Evolutionary conservation across 2,113 vertebrate species (phyloP).

Genomic region (Pelobates fuscus): DNA sequence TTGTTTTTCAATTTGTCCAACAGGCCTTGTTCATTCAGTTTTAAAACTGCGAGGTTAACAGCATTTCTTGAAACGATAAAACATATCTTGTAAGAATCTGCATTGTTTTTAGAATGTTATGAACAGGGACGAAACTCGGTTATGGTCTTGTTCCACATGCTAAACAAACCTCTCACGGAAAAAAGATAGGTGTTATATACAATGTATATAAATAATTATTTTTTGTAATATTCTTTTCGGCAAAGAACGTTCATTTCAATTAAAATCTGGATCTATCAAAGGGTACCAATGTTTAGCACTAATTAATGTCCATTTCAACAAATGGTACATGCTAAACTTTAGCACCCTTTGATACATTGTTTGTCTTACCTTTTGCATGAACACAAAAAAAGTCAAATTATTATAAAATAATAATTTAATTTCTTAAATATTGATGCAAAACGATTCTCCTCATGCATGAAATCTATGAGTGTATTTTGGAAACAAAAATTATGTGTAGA

Average conservation of each 20-base stretch:
- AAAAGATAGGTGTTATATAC: not conserved
- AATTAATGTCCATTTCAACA: not conserved
- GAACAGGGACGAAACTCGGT: conserved; percentile 78
- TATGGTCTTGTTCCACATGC: conserved; percentile 74
- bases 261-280: not conserved
- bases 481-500: conserved; percentile 7
- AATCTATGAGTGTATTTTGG: conserved; percentile 3
- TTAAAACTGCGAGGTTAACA: conserved; percentile 99
- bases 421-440: conserved; percentile 32
- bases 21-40: conserved; percentile 99
- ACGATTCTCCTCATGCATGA: conserved; percentile 33
- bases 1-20: conserved; percentile 99
- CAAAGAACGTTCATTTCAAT: conserved; percentile 12
- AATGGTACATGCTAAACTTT: no score
- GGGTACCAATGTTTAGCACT: conserved; percentile 18
- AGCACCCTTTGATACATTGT: not conserved
- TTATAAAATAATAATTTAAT: conserved; percentile 21
- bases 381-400: conserved; percentile 25
- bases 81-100: conserved; percentile 97
- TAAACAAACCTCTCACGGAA: conserved; percentile 84
- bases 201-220: not conserved
- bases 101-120: conserved; percentile 82
- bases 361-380: conserved; percentile 17
- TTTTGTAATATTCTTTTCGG: not conserved
- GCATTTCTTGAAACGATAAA: conserved; percentile 99